A percentile compares a stretch with the other conserved stretches of the same genome.
Conservation (phyloP, 2,113 vertebrate genomes). For the Uria aalge region DNA sequence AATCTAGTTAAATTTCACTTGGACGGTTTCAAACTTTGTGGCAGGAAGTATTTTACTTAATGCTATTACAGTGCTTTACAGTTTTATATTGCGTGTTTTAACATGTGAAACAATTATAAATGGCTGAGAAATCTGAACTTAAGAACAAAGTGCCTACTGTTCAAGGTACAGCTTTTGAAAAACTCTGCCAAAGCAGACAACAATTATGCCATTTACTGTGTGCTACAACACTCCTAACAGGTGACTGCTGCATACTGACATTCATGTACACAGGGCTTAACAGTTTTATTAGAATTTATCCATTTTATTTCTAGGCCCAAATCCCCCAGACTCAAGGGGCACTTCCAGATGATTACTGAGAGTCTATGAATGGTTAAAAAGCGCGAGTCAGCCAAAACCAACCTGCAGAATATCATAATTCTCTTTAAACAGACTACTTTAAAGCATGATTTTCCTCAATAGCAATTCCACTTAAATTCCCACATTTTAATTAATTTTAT, state of each 20-base stretch:
- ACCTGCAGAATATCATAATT: neutral
- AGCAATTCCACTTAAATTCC: neutral
- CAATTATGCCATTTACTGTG: neutral
- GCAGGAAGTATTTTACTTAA: conserved; percentile 32
- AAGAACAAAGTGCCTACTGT: neutral
- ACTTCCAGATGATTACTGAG: neutral
- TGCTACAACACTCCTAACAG: neutral
- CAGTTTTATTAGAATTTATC: neutral
- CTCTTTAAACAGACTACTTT: neutral
- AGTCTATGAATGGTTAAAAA: neutral
- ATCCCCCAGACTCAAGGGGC: neutral
- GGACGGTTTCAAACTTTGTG: neutral
- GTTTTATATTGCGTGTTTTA: neutral
- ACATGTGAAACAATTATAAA: neutral
- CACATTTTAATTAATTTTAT: neutral
- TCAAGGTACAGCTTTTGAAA: neutral
- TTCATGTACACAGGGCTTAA: neutral
- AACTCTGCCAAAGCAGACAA: neutral
- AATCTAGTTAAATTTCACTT: neutral
- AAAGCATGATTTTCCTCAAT: neutral
- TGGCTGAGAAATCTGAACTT: neutral
- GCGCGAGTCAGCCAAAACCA: neutral
- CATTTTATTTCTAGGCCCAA: neutral
- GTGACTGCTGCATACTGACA: neutral
- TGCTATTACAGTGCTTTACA: neutral